These are phyloP conservation scores for Lepidotrigona ventralis DNA, from an alignment of 1,140 invertebrate genomes.

Conservation along the genomic window DNA sequence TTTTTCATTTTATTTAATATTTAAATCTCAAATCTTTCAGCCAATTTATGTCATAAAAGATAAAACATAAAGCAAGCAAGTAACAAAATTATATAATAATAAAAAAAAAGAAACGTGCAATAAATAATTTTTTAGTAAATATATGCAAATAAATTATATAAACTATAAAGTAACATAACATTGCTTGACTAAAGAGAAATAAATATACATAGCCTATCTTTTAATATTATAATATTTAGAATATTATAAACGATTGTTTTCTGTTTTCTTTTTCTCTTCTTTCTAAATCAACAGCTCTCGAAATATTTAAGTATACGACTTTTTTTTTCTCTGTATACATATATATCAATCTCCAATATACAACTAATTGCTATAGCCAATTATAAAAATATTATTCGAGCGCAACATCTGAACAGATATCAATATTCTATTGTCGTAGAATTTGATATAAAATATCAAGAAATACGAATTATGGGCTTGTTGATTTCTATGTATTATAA, in stretches of 20 bases:
- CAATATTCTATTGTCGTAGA: slow-evolving; percentile 30
- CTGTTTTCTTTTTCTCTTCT: neutral
- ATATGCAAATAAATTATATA: slow-evolving; percentile 52
- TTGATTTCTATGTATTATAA: slow-evolving; percentile 28
- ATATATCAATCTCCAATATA: slow-evolving; percentile 44
- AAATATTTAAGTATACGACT: slow-evolving; percentile 11
- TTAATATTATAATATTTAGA: slow-evolving; percentile 25
- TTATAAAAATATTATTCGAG: slow-evolving; percentile 61
- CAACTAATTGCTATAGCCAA: slow-evolving; percentile 42
- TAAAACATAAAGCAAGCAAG: slow-evolving; percentile 37
- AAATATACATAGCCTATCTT: slow-evolving; percentile 19
- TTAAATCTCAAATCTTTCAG: slow-evolving; percentile 12
- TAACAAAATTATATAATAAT: slow-evolving; percentile 53
- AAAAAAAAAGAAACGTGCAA: slow-evolving; percentile 38
- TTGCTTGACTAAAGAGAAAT: slow-evolving; percentile 42
- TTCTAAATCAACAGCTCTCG: neutral
- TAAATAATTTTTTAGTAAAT: slow-evolving; percentile 55
- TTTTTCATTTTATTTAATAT: neutral
- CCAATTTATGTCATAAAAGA: slow-evolving; percentile 25
- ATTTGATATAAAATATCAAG: slow-evolving; percentile 51
- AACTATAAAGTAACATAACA: slow-evolving; percentile 56
- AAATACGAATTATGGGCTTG: slow-evolving; percentile 17
- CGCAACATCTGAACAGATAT: slow-evolving; percentile 32
- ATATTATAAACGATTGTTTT: slow-evolving; percentile 16
- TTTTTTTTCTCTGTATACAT: slow-evolving; percentile 25